Evolutionary conservation across 1,140 invertebrate genomes (phyloP).

Genomic region (Acromyrmex echinatior): DNA sequence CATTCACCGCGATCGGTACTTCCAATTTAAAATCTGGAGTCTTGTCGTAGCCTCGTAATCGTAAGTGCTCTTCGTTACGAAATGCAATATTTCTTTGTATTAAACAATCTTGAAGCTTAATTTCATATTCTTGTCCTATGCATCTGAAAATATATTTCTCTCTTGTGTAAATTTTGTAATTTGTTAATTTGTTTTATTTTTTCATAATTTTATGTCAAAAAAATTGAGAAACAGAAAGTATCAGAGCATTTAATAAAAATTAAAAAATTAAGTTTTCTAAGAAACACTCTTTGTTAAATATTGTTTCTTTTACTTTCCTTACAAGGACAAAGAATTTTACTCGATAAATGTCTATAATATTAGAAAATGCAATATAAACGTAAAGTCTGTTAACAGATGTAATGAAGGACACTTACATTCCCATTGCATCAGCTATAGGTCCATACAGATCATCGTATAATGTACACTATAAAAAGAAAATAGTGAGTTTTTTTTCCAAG

Average conservation of each 20-base stretch:
- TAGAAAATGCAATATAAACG: not conserved
- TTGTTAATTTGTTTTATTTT: not conserved
- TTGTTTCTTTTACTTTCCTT: not conserved
- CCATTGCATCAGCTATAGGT: conserved; percentile 91
- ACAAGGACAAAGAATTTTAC: not conserved
- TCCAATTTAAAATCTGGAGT: conserved; percentile 97
- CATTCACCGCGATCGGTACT: conserved; percentile 95
- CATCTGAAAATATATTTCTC: conserved; percentile 85
- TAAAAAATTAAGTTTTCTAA: not conserved
- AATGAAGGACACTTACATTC: conserved; percentile 87
- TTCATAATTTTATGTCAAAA: not conserved
- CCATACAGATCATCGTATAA: conserved; percentile 88
- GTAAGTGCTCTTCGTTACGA: conserved; percentile 93
- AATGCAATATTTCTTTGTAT: conserved; percentile 89
- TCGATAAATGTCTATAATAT: not conserved
- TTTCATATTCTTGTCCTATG: conserved; percentile 93
- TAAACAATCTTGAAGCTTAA: conserved; percentile 89
- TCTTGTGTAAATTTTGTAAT: not conserved
- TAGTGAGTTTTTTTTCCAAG: not conserved
- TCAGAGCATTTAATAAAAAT: conserved; percentile 4
- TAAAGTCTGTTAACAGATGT: conserved; percentile 40
- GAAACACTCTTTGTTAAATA: too few species aligned
- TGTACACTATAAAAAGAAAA: conserved; percentile 74
- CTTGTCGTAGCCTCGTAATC: conserved; percentile 96
- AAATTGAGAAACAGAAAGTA: not conserved